Base-by-base conservation (phyloP, 2,797 vertebrate species). In the Lepidocolaptes lacrymiger region DNA sequence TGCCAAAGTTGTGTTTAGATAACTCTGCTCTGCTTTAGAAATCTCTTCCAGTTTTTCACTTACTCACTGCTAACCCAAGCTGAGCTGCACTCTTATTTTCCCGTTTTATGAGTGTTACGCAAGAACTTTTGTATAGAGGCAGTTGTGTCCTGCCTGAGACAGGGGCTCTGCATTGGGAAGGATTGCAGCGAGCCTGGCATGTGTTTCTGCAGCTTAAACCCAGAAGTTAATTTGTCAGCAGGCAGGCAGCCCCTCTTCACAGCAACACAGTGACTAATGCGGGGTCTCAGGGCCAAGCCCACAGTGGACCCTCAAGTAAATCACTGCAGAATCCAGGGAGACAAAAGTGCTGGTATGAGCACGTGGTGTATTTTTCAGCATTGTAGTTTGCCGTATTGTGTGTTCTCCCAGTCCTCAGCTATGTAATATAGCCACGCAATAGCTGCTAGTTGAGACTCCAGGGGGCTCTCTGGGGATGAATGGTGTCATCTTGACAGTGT, bases 1-100 rank as follows among this genome's bases (percentile, higher is more conserved):
- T 96, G 85, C 83, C 83, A 87, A 26, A 87, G 48, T 76, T 88
- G 76, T 93, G n/a, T 87, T 96, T 89, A 81, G 66, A 78, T 89
- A 89, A 69, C 26, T 39, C 64, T 56, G 41, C 55, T 88, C 55
- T 88, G 87, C 56, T 76, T 37, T 54, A 79, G 80, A 93, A 93
- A 86, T 95, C 55, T 78, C 24, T 91, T 85, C 44, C 56, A 83
- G 68, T 68, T 91, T 82, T 86, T 88, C 41, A 32, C 28, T 91
- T 88, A 68, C 9, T 92, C n/a, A 7, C 24, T 44, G 66, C 71
- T 94, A 76, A 86, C 37, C 51, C 76, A 56, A 91, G n/a, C 59
- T 32, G 41, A 86, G 63, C 44, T 61, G 37, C 37, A 73, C 28
- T 49, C 43, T 34, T 88, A 41, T 56, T 94, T 69, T 56, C 10